Percentiles rank a stretch among this genome's conserved stretches.
These are phyloP conservation scores for Hypomecis punctinalis DNA, from an alignment of 2,888 invertebrate species.

Conservation along the genomic window DNA sequence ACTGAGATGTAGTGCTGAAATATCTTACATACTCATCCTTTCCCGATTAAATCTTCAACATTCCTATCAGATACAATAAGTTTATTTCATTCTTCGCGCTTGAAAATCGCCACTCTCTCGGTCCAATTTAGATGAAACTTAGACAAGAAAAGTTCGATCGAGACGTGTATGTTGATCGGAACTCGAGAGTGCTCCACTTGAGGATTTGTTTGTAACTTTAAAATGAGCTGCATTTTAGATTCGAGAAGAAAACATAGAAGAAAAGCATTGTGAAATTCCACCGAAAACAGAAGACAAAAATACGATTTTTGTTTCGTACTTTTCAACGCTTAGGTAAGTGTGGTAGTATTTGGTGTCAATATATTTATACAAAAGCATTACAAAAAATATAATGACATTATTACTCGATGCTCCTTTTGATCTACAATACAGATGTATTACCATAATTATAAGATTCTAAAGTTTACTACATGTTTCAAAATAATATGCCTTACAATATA, in stretches of 20 bases:
- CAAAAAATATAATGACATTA: too few relatives aligned
- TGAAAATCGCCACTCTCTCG: conserved; percentile 16
- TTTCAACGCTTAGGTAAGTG: too few relatives aligned
- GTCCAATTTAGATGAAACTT: conserved; percentile 37
- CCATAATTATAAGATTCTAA: too few relatives aligned
- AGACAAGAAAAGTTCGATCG: conserved; percentile 34
- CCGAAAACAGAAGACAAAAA: background rate
- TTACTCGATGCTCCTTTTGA: too few relatives aligned
- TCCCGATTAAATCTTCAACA: background rate
- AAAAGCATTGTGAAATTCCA: background rate
- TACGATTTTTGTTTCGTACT: too few relatives aligned
- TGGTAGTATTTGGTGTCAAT: too few relatives aligned
- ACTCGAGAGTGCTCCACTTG: conserved; percentile 30
- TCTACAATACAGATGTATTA: too few relatives aligned
- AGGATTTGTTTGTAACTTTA: conserved; percentile 37
- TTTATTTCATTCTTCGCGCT: conserved; percentile 13
- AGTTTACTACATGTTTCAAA: too few relatives aligned
- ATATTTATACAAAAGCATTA: too few relatives aligned
- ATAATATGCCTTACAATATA: too few relatives aligned
- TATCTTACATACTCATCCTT: background rate
- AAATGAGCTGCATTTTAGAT: conserved; percentile 41
- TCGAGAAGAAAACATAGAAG: conserved; percentile 27
- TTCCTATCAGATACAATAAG: conserved; percentile 2
- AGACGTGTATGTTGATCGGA: conserved; percentile 34
- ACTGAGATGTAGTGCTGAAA: background rate